Evolutionary conservation across 2,888 invertebrate genomes (phyloP).

Genomic region (Hemicrepidius hirtus): DNA sequence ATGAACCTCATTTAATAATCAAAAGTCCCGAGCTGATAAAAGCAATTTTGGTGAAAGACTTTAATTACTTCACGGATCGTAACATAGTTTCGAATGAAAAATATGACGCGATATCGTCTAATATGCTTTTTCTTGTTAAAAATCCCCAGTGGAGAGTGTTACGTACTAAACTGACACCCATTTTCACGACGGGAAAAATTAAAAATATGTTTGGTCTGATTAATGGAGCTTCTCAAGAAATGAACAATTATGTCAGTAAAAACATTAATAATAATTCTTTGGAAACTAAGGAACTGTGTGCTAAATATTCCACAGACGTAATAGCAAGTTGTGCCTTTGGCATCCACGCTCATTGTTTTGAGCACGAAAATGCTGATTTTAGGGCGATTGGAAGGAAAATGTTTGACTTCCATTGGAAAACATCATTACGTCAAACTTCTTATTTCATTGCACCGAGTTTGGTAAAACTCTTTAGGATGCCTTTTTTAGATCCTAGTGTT

Average conservation of each 20-base stretch:
- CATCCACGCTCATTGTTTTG: no score
- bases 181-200: conserved; percentile 74
- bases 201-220: conserved; percentile 72
- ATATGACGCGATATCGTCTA: conserved; percentile 69
- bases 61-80: no score
- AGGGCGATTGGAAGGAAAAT: no score
- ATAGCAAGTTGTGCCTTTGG: no score
- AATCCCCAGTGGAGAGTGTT: conserved; percentile 74
- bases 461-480: no score
- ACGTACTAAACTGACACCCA: conserved; percentile 73
- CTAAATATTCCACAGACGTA: no score
- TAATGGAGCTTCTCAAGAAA: conserved; percentile 65
- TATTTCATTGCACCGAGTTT: no score
- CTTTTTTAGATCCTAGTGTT: no score
- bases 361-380: no score
- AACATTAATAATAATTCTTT: conserved; percentile 60
- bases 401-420: no score
- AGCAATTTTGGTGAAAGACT: no score
- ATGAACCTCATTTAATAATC: conserved; percentile 70
- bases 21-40: conserved; percentile 71
- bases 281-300: conserved; percentile 68
- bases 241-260: conserved; percentile 64
- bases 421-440: no score
- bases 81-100: conserved; percentile 68
- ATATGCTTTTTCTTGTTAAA: conserved; percentile 69